Conservation (phyloP, 2,113 vertebrate genomes). For the Macrotis lagotis region DNA sequence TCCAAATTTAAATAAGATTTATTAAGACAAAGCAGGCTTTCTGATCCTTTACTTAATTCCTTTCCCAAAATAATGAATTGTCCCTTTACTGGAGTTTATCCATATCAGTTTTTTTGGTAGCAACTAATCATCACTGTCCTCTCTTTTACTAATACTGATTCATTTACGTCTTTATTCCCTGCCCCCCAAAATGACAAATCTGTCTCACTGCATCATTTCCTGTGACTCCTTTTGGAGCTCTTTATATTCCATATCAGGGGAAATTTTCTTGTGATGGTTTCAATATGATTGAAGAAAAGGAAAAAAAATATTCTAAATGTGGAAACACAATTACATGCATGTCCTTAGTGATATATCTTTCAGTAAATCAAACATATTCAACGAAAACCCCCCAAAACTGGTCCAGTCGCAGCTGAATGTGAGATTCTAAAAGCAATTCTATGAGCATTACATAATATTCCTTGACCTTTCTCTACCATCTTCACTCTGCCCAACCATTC, state of each 20-base stretch:
- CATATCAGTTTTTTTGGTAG: neutral
- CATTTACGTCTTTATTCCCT: neutral
- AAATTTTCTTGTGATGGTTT: slow-evolving; percentile 9
- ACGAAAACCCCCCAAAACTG: slow-evolving; percentile 16
- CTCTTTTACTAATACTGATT: neutral
- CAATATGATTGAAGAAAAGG: neutral
- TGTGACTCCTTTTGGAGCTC: neutral
- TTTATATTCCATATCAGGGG: neutral
- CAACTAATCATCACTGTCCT: neutral
- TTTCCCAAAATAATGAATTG: neutral
- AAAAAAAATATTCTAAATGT: neutral
- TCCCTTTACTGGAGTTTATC: neutral
- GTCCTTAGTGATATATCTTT: neutral
- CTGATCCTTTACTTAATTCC: neutral
- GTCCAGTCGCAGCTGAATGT: neutral
- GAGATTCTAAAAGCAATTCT: neutral
- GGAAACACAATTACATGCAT: neutral
- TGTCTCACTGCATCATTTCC: neutral
- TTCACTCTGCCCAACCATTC: too few relatives aligned
- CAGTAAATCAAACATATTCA: neutral
- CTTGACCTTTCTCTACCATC: too few relatives aligned
- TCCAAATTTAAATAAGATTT: neutral
- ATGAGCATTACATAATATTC: neutral
- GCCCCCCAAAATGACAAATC: neutral
- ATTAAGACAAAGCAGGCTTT: neutral